Evolutionary conservation across 2,113 vertebrate species (phyloP).

Genomic region (Plecturocebus donacophilus): DNA sequence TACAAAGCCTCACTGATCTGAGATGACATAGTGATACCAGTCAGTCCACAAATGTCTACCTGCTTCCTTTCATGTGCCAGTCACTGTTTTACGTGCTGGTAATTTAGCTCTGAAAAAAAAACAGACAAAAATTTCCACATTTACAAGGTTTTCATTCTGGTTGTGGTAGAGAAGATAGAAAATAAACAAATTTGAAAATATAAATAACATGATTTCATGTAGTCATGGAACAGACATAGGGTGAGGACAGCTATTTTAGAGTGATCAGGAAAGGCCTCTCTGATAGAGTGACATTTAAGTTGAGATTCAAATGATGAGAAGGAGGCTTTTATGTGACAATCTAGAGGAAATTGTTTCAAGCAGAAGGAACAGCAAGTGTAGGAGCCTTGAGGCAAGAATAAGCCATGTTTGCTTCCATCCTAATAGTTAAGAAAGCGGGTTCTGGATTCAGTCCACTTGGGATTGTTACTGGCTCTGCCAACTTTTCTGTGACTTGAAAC

Average conservation of each 20-base stretch:
- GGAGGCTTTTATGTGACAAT: neutral
- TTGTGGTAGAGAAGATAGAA: neutral
- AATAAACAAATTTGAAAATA: constrained; percentile 2
- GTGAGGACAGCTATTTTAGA: neutral
- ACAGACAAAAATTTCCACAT: neutral
- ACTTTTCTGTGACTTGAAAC: neutral
- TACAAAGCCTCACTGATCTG: neutral
- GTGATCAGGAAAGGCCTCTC: neutral
- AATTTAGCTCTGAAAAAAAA: neutral
- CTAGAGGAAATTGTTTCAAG: neutral
- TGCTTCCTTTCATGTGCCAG: neutral
- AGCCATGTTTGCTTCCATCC: neutral
- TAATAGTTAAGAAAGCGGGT: neutral
- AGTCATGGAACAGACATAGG: neutral
- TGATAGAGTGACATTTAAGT: neutral
- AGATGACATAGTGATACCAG: neutral
- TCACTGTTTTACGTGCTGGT: neutral
- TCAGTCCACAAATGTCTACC: neutral
- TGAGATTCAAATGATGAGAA: neutral
- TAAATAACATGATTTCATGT: neutral
- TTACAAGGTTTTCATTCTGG: neutral
- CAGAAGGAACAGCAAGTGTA: neutral
- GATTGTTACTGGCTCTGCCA: neutral
- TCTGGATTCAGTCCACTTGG: neutral
- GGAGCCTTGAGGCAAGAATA: neutral